A percentile compares a stretch with the other conserved stretches of the same genome.
Conservation (phyloP, 23 tunicate genomes). For the Styela clava region DNA sequence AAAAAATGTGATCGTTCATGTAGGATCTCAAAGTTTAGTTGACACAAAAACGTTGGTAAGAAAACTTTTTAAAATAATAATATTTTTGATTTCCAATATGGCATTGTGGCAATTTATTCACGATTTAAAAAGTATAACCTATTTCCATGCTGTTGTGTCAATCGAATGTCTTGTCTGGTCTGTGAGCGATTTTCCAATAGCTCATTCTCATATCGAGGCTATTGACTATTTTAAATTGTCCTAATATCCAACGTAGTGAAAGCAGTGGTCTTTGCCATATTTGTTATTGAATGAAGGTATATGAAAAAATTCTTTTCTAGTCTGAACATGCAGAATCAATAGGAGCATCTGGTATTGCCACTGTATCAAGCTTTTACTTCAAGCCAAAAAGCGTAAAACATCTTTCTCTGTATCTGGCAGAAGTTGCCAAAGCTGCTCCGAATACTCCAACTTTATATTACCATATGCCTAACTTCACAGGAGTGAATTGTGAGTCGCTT, state of each 20-base stretch:
- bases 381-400: slow-evolving; percentile 41
- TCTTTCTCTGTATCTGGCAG: slow-evolving; percentile 71
- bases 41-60: slow-evolving; percentile 80
- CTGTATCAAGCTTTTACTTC: slow-evolving; percentile 55
- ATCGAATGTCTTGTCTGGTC: too few species aligned
- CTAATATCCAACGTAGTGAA: too few species aligned
- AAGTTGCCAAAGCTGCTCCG: slow-evolving; percentile 61
- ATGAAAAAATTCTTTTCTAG: slow-evolving; percentile 14
- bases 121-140: too few species aligned
- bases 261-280: background rate
- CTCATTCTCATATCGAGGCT: too few species aligned
- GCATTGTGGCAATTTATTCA: too few species aligned
- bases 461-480: slow-evolving; percentile 67
- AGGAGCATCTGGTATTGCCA: slow-evolving; percentile 64
- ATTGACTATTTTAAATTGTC: too few species aligned
- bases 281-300: background rate
- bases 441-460: slow-evolving; percentile 71
- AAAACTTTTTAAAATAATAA: too few species aligned
- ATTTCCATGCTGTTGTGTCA: too few species aligned
- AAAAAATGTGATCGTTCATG: slow-evolving; percentile 67
- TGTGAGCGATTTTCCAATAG: too few species aligned
- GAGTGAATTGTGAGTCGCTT: slow-evolving; percentile 54
- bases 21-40: slow-evolving; percentile 51
- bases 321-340: slow-evolving; percentile 74
- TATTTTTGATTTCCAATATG: too few species aligned